phyloP scores from a whole-genome alignment of 1,140 invertebrate species.

The Acarapis woodi region DNA sequence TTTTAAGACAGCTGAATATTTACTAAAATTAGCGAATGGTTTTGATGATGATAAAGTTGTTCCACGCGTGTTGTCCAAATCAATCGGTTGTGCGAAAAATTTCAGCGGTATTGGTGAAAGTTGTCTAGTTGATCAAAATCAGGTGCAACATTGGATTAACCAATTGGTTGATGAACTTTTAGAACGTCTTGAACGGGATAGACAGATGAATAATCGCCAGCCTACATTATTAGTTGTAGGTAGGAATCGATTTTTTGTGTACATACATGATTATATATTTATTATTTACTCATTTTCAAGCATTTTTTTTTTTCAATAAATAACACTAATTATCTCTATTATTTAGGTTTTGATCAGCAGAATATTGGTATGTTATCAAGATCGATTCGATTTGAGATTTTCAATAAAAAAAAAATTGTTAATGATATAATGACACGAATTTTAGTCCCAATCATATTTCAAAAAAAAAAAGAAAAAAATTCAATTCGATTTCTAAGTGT shows the following conservation, averaged over 20 bases:
- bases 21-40: constrained; percentile 58
- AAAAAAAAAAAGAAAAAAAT: constrained; percentile 2
- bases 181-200: constrained; percentile 52
- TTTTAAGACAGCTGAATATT: constrained; percentile 59
- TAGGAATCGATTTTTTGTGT: constrained; percentile 3
- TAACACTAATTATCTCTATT: too few species aligned
- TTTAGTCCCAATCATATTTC: neutral
- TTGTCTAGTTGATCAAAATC: constrained; percentile 8
- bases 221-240: constrained; percentile 9
- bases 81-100: constrained; percentile 79
- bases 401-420: constrained; percentile 6
- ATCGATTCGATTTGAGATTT: constrained; percentile 5
- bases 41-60: constrained; percentile 59
- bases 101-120: constrained; percentile 33
- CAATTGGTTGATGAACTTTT: constrained; percentile 48
- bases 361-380: neutral
- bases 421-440: constrained; percentile 3
- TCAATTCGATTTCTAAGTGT: constrained; percentile 7
- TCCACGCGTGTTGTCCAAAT: constrained; percentile 52
- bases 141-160: constrained; percentile 39
- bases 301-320: too few species aligned
- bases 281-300: too few species aligned
- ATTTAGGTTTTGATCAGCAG: too few species aligned
- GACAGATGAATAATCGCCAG: constrained; percentile 9
- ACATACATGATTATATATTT: too few species aligned